These are phyloP conservation scores for Hiodon alosoides DNA, from an alignment of 2,113 vertebrate genomes.

Conservation along the genomic window DNA sequence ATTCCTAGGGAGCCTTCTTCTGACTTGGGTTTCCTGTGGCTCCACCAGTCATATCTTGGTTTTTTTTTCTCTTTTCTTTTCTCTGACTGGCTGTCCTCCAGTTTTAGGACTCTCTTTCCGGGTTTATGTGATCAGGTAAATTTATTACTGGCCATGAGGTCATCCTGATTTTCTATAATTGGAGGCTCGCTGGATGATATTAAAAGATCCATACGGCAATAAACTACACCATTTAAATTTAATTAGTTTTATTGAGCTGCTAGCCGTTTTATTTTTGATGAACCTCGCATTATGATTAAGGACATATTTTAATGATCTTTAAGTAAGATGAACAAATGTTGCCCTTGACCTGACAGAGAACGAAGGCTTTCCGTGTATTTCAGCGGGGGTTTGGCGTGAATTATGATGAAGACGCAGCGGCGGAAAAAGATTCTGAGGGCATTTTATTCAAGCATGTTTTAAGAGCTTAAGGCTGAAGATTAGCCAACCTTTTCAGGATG, in stretches of 20 bases:
- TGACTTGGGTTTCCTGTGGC: conserved; percentile 58
- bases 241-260: conserved; percentile 88
- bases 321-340: conserved; percentile 80
- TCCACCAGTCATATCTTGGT: conserved; percentile 41
- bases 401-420: conserved; percentile 50
- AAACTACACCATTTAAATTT: conserved; percentile 88
- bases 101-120: conserved; percentile 38
- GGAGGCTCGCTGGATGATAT: conserved; percentile 77
- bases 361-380: conserved; percentile 54
- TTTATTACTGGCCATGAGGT: conserved; percentile 80
- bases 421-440: conserved; percentile 55
- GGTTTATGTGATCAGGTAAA: conserved; percentile 68
- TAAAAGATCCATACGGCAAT: conserved; percentile 75
- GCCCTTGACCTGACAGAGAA: conserved; percentile 73
- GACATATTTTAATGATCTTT: conserved; percentile 81
- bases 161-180: conserved; percentile 80
- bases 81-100: conserved; percentile 17
- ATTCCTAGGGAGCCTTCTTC: conserved; percentile 40
- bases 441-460: conserved; percentile 48
- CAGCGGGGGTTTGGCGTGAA: conserved; percentile 60
- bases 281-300: conserved; percentile 79
- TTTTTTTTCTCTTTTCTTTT: conserved; percentile 29
- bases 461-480: conserved; percentile 44
- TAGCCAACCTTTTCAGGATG: conserved; percentile 1
- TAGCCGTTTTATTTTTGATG: conserved; percentile 80